Percentiles rank a stretch among this genome's conserved stretches.
These are phyloP conservation scores for Lycaena phlaeas DNA, from an alignment of 2,888 invertebrate species.

Conservation along the genomic window DNA sequence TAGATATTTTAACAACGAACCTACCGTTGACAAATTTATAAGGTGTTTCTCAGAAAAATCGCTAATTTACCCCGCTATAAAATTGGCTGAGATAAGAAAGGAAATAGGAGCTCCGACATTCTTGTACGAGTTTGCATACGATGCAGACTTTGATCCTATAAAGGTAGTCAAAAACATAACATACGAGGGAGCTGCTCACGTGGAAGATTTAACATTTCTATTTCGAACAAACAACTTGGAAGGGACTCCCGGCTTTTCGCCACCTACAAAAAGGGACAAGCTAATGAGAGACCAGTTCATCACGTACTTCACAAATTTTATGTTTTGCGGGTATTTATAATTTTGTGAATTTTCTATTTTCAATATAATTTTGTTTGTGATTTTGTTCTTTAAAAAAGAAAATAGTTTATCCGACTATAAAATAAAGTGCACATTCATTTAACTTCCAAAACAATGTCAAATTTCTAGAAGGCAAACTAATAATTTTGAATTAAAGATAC, in stretches of 20 bases:
- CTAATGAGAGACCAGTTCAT: conserved; percentile 42
- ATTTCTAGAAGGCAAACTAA: no score
- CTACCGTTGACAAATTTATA: conserved; percentile 35
- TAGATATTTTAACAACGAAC: conserved; percentile 35
- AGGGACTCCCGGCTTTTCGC: conserved; percentile 19
- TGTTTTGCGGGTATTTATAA: conserved; percentile 38
- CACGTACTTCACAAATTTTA: conserved; percentile 38
- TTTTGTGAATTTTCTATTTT: no score
- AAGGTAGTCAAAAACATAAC: conserved; percentile 42
- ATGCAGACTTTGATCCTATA: conserved; percentile 56
- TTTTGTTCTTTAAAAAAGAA: no score
- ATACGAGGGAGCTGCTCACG: conserved; percentile 67
- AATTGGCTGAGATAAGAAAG: conserved; percentile 29
- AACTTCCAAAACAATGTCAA: no score
- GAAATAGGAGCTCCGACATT: conserved; percentile 50
- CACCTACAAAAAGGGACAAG: conserved; percentile 26
- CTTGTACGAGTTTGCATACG: conserved; percentile 68
- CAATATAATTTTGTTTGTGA: no score
- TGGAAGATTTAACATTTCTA: conserved; percentile 73
- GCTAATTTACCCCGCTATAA: conserved; percentile 44
- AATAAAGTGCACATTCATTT: no score
- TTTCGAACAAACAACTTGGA: conserved; percentile 47
- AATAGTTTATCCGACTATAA: no score
- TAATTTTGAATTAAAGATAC: no score
- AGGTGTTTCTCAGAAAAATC: conserved; percentile 36